A percentile compares a stretch with the other conserved stretches of the same genome.
Evolutionary conservation across 1,140 invertebrate species (phyloP).

Genomic region (Leptopilina clavipes): DNA sequence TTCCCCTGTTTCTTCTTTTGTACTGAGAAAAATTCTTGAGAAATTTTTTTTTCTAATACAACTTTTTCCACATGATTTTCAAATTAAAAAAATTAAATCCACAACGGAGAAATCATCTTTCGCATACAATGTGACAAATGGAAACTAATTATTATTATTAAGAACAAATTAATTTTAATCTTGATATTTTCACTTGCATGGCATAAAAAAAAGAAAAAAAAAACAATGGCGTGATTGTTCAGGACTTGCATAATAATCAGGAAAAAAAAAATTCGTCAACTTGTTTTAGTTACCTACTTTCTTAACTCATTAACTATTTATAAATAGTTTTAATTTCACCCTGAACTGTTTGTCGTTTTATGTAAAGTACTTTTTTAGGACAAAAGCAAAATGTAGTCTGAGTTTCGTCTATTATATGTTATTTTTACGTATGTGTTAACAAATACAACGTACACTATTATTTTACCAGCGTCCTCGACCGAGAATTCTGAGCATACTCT

Average conservation of each 20-base stretch:
- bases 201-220: neutral
- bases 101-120: no score
- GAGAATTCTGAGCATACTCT: constrained; percentile 12
- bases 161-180: neutral
- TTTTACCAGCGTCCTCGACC: constrained; percentile 36
- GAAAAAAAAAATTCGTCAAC: neutral
- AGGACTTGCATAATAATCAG: neutral
- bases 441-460: neutral
- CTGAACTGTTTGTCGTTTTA: neutral
- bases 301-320: neutral
- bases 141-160: no score
- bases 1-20: no score
- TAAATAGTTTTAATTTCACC: constrained; percentile 24
- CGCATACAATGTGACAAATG: no score
- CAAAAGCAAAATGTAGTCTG: no score
- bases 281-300: constrained; percentile 2
- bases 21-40: no score
- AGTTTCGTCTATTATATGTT: neutral
- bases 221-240: neutral
- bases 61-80: no score
- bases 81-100: no score
- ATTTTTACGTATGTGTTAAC: neutral
- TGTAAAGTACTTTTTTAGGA: neutral
- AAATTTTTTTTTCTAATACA: no score
- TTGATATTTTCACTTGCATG: neutral